Conservation (phyloP, 2,797 vertebrate genomes). For the Philypnodon macrostomus region DNA sequence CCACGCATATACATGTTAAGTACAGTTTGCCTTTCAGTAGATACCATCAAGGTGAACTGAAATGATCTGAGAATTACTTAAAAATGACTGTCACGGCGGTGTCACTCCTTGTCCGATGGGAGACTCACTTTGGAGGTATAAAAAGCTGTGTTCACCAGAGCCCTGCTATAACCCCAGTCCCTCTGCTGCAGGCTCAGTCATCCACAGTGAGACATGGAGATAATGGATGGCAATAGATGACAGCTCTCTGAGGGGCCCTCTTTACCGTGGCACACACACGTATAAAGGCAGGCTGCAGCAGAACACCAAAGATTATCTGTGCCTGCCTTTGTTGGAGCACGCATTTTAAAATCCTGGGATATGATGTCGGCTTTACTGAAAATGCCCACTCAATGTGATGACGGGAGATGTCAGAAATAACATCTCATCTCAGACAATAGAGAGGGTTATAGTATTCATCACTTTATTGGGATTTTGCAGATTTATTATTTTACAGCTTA, state of each 20-base stretch:
- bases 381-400: no score
- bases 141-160: constrained; percentile 30
- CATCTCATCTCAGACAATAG: no score
- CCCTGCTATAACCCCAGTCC: no score
- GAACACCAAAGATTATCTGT: constrained; percentile 30
- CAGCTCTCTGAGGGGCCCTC: constrained; percentile 47
- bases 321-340: constrained; percentile 35
- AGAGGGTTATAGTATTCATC: no score
- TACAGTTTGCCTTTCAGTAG: not conserved
- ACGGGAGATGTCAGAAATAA: no score
- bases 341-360: no score
- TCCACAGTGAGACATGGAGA: constrained; percentile 48
- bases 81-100: constrained; percentile 9
- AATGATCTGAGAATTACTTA: constrained; percentile 11
- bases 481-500: no score
- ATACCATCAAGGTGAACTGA: no score
- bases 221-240: constrained; percentile 62
- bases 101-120: constrained; percentile 24
- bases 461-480: no score
- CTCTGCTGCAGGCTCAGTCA: no score
- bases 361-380: no score
- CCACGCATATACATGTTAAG: no score
- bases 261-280: constrained; percentile 21
- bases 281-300: constrained; percentile 18
- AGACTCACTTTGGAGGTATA: constrained; percentile 27